A percentile compares a stretch with the other conserved stretches of the same genome.
These are phyloP conservation scores for Rhinolophus sinicus DNA, from an alignment of 2,113 vertebrate genomes.

Conservation along the genomic window DNA sequence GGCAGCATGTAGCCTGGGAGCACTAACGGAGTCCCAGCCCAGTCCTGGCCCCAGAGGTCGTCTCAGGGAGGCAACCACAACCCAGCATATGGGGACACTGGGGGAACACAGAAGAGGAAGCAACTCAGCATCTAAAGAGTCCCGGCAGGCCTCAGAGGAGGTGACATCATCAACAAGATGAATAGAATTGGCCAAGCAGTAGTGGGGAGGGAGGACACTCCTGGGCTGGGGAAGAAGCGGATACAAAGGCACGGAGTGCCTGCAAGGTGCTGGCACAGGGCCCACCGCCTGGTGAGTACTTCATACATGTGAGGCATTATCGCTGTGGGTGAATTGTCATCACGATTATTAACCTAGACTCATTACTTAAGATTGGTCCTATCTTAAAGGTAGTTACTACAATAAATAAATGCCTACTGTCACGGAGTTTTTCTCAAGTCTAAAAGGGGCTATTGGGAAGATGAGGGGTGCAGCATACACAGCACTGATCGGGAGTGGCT, in stretches of 20 bases:
- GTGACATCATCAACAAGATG: conserved; percentile 45
- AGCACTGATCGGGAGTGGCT: background rate
- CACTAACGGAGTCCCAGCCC: background rate
- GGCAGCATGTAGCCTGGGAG: background rate
- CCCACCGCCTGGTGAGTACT: background rate
- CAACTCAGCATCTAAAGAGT: background rate
- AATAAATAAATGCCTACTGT: background rate
- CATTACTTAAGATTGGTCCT: background rate
- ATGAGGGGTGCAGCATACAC: accelerated
- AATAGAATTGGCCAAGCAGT: conserved; percentile 11
- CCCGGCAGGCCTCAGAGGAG: background rate
- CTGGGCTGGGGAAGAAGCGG: background rate
- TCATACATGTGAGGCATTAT: background rate
- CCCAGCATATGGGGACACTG: background rate
- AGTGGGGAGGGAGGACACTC: background rate
- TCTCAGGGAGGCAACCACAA: background rate
- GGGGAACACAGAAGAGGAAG: background rate
- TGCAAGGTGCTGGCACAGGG: background rate
- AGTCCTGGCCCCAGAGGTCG: background rate
- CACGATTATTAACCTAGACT: background rate
- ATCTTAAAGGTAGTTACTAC: background rate
- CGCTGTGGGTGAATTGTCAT: background rate
- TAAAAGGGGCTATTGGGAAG: background rate
- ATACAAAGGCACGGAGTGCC: background rate
- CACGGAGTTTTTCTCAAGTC: background rate